Evolutionary conservation across 2,888 invertebrate genomes (phyloP), one percentile per base, ranked within the genome.

Genomic region (Griposia aprilina): DNA sequence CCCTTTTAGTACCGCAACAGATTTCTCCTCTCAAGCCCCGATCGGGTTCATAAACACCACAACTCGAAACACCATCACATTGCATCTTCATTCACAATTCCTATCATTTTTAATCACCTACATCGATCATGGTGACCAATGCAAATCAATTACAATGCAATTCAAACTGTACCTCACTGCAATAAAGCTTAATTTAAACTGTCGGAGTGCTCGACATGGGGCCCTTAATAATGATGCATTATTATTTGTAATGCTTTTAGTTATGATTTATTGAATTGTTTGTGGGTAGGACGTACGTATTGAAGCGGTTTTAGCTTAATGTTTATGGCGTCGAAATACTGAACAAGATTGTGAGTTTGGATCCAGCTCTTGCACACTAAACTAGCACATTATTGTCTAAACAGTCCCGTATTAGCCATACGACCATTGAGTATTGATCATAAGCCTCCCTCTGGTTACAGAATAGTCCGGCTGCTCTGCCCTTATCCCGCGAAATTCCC

Each of bases 221-320:
- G 65, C 83, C 80, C 73, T 86, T 89, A 89, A 87, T 78, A 68
- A 74, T 83, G 81, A 86, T 82, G 52, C 81, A 88, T 88, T 71
- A 74, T 68, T 62, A 73, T 81, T 84, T 69, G 69, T 73, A 82
- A 81, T 66, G 80, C 76, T 69, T 85, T 84, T 81, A 86, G 74
- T 59, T 57, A 62, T 80, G 81, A 84, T 80, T 85, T 85, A 85
- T 86, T 83, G 71, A 60, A 66, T 75, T 69, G 76, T n/a, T 76
- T 67, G 30, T 69, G 45, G 26, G 66, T 50, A 55, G 20, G 17
- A 52, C 30, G 69, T 57, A 55, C n/a, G 65, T 45, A 36, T 20
- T 65, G 10, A 48, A 59, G 48, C n/a, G 15, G 52, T 5, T 72
- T 50, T 65, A 69, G 26, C 8, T 17, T 7, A n/a, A 41, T 23